Evolutionary conservation across 2,888 invertebrate species (phyloP).

Genomic region (Petrolisthes manimaculis): DNA sequence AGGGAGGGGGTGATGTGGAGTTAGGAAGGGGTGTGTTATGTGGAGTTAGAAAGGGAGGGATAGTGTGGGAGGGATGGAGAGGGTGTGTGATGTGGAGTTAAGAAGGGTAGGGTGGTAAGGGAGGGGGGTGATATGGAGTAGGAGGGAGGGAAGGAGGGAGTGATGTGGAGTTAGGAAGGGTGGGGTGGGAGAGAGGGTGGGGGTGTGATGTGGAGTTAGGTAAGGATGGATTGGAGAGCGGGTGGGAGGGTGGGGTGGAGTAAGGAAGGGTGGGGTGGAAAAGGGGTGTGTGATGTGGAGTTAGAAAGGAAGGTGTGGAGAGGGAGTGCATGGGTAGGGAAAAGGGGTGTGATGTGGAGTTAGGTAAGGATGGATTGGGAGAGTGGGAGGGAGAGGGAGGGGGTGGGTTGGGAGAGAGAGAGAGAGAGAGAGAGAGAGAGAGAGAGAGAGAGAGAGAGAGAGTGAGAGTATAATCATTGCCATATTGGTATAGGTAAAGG

Average conservation of each 20-base stretch:
- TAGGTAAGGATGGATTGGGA: neutral
- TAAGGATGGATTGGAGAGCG: too few species aligned
- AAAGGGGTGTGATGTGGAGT: too few species aligned
- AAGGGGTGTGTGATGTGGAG: too few species aligned
- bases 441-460: neutral
- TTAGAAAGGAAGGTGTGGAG: too few species aligned
- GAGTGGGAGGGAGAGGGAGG: neutral
- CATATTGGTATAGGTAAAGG: neutral
- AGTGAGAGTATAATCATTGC: neutral
- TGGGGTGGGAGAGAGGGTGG: too few species aligned
- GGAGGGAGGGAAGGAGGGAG: too few species aligned
- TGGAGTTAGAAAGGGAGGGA: neutral
- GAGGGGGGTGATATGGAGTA: neutral
- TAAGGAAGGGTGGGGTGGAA: too few species aligned
- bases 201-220: too few species aligned
- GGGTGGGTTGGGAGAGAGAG: constrained; percentile 3
- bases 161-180: too few species aligned
- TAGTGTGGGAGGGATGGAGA: neutral
- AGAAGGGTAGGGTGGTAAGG: neutral
- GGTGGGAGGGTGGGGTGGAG: too few species aligned
- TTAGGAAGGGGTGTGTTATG: neutral
- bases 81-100: neutral
- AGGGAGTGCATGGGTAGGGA: too few species aligned
- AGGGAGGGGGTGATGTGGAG: constrained; percentile 1
- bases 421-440: neutral